Conservation (phyloP, 1,140 invertebrate genomes). For the Andrena cerasifolii region DNA sequence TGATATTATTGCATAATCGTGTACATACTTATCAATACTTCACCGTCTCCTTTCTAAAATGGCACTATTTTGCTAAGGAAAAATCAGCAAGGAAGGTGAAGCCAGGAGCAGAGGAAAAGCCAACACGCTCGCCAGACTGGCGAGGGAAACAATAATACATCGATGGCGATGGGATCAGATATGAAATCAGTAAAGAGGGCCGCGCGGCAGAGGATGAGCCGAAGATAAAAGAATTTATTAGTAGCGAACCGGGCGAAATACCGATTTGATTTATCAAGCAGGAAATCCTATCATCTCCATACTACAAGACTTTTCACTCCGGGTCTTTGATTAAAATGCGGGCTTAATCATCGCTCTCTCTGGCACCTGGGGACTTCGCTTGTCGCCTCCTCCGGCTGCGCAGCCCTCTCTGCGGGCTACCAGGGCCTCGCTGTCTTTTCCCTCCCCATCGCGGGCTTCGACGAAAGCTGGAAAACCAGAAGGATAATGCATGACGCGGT, state of each 20-base stretch:
- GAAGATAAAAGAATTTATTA: constrained; percentile 70
- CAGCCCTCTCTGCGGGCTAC: constrained; percentile 27
- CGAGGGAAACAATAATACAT: constrained; percentile 7
- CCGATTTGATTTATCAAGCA: constrained; percentile 79
- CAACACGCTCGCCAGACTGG: constrained; percentile 1
- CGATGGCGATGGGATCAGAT: constrained; percentile 44
- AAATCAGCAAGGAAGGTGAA: not conserved
- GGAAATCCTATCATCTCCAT: constrained; percentile 77
- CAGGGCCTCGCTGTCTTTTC: constrained; percentile 61
- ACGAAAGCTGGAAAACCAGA: constrained; percentile 71
- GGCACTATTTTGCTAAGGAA: not conserved
- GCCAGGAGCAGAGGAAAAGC: too few relatives aligned
- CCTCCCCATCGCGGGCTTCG: constrained; percentile 54
- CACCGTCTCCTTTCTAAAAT: too few relatives aligned
- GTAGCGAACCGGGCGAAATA: constrained; percentile 59
- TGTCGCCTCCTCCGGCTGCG: constrained; percentile 32
- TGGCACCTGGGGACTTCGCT: constrained; percentile 73
- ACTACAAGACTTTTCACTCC: constrained; percentile 80
- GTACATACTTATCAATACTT: not conserved
- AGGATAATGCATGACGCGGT: constrained; percentile 76
- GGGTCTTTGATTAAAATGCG: constrained; percentile 81
- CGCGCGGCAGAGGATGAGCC: constrained; percentile 20
- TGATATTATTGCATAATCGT: too few relatives aligned
- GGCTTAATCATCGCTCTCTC: constrained; percentile 75
- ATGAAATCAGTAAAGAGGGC: constrained; percentile 58